These are phyloP conservation scores for Percina caprodes DNA, from an alignment of 2,113 vertebrate species.

Conservation along the genomic window DNA sequence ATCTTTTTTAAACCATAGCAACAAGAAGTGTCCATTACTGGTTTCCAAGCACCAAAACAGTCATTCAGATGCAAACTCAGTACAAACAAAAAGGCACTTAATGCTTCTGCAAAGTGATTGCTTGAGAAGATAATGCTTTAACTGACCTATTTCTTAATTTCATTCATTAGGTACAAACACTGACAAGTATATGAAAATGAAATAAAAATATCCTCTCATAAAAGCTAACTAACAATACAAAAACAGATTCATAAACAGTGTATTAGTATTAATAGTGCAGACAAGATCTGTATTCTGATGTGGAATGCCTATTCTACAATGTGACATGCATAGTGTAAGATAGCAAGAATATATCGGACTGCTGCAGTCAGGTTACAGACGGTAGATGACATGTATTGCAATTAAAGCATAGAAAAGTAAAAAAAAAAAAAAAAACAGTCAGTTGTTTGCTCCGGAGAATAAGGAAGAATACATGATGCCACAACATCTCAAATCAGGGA, in stretches of 20 bases:
- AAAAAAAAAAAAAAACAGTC: conserved; percentile 49
- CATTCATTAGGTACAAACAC: conserved; percentile 51
- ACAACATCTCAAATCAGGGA: conserved; percentile 15
- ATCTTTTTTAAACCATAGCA: conserved; percentile 23
- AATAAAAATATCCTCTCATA: conserved; percentile 49
- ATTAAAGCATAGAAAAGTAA: conserved; percentile 40
- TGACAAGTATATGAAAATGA: conserved; percentile 54
- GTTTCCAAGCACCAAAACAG: conserved; percentile 40
- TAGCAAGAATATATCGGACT: conserved; percentile 45
- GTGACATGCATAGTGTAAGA: conserved; percentile 73
- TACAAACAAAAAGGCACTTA: conserved; percentile 80
- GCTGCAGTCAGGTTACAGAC: conserved; percentile 48
- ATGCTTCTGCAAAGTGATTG: conserved; percentile 63
- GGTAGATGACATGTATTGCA: conserved; percentile 23
- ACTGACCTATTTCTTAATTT: conserved; percentile 55
- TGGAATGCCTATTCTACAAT: conserved; percentile 79
- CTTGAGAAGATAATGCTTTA: conserved; percentile 26
- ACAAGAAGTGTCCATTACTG: conserved; percentile 27
- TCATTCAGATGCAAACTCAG: conserved; percentile 30
- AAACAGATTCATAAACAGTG: conserved; percentile 57
- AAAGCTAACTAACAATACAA: conserved; percentile 60
- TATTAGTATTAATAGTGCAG: conserved; percentile 72
- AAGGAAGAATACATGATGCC: conserved; percentile 12
- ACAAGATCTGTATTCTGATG: conserved; percentile 39
- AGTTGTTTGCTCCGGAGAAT: conserved; percentile 43